Conservation (phyloP, 1,140 invertebrate genomes). For the Melitaea cinxia region DNA sequence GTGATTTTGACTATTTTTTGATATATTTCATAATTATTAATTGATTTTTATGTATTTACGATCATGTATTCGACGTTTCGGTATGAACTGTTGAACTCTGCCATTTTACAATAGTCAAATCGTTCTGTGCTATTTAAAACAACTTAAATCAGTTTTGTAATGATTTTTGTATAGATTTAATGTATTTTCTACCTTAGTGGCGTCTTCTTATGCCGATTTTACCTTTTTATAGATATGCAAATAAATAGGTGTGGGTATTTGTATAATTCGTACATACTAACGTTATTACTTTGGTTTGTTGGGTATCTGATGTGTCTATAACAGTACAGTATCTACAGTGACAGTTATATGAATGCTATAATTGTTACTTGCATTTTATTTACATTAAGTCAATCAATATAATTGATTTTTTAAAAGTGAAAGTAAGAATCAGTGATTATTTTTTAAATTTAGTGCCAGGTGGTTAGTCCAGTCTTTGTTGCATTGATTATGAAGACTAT, state of each 20-base stretch:
- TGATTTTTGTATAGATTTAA: slow-evolving; percentile 19
- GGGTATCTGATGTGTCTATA: slow-evolving; percentile 9
- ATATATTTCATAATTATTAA: not conserved
- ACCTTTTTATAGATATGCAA: slow-evolving; percentile 10
- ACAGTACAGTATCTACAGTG: slow-evolving; percentile 8
- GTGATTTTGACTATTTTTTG: slow-evolving; percentile 11
- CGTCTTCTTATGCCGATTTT: slow-evolving; percentile 7
- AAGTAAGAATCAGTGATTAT: slow-evolving; percentile 2
- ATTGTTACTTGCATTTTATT: not conserved
- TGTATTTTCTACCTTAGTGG: slow-evolving; percentile 14
- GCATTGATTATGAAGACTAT: not conserved
- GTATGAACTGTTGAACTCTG: slow-evolving; percentile 24
- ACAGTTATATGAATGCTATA: not conserved
- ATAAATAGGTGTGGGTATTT: slow-evolving; percentile 4
- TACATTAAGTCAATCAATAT: not conserved
- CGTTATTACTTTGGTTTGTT: not conserved
- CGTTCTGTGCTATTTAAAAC: slow-evolving; percentile 16
- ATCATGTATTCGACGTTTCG: slow-evolving; percentile 7
- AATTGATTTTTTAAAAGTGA: not conserved
- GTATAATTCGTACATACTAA: not conserved
- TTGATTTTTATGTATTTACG: not conserved
- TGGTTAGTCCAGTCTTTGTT: slow-evolving; percentile 3
- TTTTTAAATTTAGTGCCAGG: not conserved
- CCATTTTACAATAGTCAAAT: slow-evolving; percentile 39
- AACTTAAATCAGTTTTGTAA: slow-evolving; percentile 32